A percentile compares a stretch with the other conserved stretches of the same genome.
These are phyloP conservation scores for Orchesella flavescens DNA, from an alignment of 2,888 invertebrate genomes.

Conservation along the genomic window DNA sequence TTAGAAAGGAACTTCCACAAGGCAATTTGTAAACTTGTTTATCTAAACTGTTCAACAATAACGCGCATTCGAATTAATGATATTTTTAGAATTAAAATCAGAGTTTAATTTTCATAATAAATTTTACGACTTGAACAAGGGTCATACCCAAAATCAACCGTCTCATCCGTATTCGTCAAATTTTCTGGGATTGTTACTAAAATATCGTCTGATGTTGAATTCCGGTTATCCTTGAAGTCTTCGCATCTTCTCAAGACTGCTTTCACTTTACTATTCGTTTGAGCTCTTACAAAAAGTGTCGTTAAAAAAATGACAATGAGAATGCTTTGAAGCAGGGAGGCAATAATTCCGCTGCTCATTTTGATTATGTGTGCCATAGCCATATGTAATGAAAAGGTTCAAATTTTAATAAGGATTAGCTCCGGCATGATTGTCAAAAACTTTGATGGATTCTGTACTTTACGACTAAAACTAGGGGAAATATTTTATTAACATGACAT, in stretches of 20 bases:
- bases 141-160: constrained; percentile 27
- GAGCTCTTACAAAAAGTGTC: not conserved
- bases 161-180: constrained; percentile 44
- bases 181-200: constrained; percentile 37
- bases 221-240: constrained; percentile 31
- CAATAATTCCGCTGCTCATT: not conserved
- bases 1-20: not conserved
- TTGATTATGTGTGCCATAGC: not conserved
- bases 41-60: not conserved
- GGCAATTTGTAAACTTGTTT: not conserved
- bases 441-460: not conserved
- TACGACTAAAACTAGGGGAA: too few relatives aligned
- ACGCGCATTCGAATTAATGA: too few relatives aligned
- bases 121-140: too few relatives aligned
- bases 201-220: constrained; percentile 7
- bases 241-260: constrained; percentile 19
- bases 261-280: not conserved
- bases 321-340: not conserved
- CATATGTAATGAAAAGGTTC: too few relatives aligned
- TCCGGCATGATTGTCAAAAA: not conserved
- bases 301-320: not conserved
- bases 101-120: too few relatives aligned
- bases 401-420: too few relatives aligned
- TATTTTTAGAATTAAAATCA: too few relatives aligned
- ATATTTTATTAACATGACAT: too few relatives aligned